Evolutionary conservation across 2,888 invertebrate genomes (phyloP).

Genomic region (Elmis aenea): DNA sequence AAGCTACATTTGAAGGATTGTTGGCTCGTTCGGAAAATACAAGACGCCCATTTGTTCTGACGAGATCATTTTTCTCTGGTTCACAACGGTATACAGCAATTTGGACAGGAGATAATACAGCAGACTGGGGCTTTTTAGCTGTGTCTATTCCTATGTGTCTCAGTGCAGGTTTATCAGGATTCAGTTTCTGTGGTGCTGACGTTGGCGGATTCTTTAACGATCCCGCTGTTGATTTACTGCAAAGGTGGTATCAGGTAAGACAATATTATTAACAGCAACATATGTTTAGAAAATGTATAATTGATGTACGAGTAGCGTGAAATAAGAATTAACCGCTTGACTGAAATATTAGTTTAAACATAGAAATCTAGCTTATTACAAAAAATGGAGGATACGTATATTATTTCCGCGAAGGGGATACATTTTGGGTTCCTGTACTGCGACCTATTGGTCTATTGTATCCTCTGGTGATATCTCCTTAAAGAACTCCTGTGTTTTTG

Average conservation of each 20-base stretch:
- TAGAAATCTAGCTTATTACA: too few relatives aligned
- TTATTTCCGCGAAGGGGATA: too few relatives aligned
- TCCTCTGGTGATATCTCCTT: too few relatives aligned
- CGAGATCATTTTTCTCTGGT: slow-evolving; percentile 86
- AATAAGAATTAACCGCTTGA: too few relatives aligned
- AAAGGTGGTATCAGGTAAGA: slow-evolving; percentile 58
- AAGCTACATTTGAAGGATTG: slow-evolving; percentile 58
- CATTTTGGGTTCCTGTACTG: too few relatives aligned
- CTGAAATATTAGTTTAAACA: too few relatives aligned
- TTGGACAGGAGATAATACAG: slow-evolving; percentile 97
- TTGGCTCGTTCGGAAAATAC: slow-evolving; percentile 56
- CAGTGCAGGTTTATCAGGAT: slow-evolving; percentile 71
- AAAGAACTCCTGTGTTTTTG: too few relatives aligned
- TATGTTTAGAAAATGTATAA: too few relatives aligned
- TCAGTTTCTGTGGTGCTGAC: slow-evolving; percentile 87
- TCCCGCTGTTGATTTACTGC: slow-evolving; percentile 83
- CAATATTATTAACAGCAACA: too few relatives aligned
- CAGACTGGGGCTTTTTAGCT: slow-evolving; percentile 86
- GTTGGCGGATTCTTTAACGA: slow-evolving; percentile 95
- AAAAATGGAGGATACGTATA: too few relatives aligned
- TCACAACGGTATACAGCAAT: slow-evolving; percentile 84
- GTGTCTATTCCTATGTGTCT: slow-evolving; percentile 86
- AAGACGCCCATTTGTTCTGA: slow-evolving; percentile 83
- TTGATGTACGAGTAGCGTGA: too few relatives aligned
- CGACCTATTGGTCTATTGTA: too few relatives aligned